Percentiles rank a stretch among this genome's conserved stretches.
These are phyloP conservation scores for Colinus virginianus DNA, from an alignment of 2,113 vertebrate genomes.

Conservation along the genomic window DNA sequence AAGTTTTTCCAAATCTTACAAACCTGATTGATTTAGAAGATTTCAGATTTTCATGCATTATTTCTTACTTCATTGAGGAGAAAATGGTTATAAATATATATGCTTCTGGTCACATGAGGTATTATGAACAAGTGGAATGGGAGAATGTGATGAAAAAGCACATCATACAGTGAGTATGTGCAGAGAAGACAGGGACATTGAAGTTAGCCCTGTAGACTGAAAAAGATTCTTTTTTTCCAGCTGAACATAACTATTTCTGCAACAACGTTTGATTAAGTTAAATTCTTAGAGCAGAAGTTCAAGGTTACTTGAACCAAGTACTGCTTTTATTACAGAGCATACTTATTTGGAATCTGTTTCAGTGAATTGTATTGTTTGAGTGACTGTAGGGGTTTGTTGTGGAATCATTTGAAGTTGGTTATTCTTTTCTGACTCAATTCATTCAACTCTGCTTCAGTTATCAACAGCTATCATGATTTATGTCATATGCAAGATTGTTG, in stretches of 20 bases:
- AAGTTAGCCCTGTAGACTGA: neutral
- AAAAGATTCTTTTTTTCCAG: neutral
- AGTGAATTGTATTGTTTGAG: neutral
- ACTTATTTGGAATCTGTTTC: neutral
- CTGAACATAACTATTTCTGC: neutral
- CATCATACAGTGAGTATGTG: neutral
- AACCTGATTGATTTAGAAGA: neutral
- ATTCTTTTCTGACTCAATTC: neutral
- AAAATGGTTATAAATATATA: neutral
- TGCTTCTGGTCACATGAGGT: neutral
- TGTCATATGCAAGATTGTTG: neutral
- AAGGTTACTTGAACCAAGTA: neutral
- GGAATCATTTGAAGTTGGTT: neutral
- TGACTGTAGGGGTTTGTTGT: neutral
- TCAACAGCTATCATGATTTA: neutral
- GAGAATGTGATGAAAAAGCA: neutral
- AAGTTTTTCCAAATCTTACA: neutral
- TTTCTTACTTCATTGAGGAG: neutral
- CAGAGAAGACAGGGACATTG: neutral
- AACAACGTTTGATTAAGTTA: neutral
- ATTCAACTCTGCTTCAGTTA: neutral
- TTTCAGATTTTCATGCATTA: neutral
- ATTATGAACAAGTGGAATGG: neutral
- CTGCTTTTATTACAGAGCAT: neutral
- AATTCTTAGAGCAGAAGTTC: neutral